These are phyloP conservation scores for Syngnathus rostellatus DNA, from an alignment of 2,797 vertebrate genomes.

Conservation along the genomic window DNA sequence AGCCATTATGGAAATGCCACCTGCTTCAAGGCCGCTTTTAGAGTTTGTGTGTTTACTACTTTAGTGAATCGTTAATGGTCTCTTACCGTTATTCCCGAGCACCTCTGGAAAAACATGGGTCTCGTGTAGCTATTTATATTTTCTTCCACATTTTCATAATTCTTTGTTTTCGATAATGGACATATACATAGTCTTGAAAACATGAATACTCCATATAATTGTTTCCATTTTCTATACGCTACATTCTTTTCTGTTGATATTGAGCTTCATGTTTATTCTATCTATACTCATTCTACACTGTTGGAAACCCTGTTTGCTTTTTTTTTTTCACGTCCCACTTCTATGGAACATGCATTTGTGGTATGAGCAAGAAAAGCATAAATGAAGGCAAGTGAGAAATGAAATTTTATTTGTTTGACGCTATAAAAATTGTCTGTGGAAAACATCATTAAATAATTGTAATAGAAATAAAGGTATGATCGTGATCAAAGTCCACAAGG, in stretches of 20 bases:
- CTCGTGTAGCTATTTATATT: too few species aligned
- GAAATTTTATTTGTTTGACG: not conserved
- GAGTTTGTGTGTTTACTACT: too few species aligned
- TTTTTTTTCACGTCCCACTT: not conserved
- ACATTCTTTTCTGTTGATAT: not conserved
- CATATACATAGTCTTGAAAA: too few species aligned
- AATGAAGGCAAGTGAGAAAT: not conserved
- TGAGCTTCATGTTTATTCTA: not conserved
- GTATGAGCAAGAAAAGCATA: not conserved
- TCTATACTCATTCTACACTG: not conserved
- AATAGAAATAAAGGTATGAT: not conserved
- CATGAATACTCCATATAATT: too few species aligned
- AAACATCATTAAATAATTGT: not conserved
- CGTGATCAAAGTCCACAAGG: not conserved
- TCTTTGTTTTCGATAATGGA: too few species aligned
- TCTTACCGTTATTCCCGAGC: too few species aligned
- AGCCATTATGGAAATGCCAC: not conserved
- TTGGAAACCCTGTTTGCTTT: not conserved
- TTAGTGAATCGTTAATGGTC: too few species aligned
- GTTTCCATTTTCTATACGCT: too few species aligned
- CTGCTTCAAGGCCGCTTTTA: not conserved
- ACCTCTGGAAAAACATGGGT: too few species aligned
- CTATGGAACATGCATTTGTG: not conserved
- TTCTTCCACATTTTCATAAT: too few species aligned
- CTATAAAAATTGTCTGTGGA: not conserved